Conservation (phyloP, 2,888 invertebrate genomes). For the Drosophila anomelani region DNA sequence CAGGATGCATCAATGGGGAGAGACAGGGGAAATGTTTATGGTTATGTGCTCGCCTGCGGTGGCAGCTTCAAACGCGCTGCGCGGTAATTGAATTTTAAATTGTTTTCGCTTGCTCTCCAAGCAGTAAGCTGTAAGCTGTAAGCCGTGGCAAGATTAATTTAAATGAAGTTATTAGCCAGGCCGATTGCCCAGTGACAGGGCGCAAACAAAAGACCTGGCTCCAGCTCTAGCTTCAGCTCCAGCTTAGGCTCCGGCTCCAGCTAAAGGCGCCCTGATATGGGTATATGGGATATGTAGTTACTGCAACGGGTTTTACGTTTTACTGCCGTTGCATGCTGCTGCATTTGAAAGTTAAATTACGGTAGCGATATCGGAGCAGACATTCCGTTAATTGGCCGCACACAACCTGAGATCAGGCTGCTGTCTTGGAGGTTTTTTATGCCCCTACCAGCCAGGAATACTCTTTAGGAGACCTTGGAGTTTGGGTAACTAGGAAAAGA, state of each 20-base stretch:
- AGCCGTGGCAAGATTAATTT: conserved; percentile 64
- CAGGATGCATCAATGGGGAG: conserved; percentile 60
- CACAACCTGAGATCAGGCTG: conserved; percentile 52
- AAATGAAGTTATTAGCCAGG: conserved; percentile 72
- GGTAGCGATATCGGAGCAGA: conserved; percentile 48
- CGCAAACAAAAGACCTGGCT: conserved; percentile 66
- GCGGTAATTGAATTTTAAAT: conserved; percentile 75
- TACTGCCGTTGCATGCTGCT: conserved; percentile 22
- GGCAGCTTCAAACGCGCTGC: conserved; percentile 57
- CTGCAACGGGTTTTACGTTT: conserved; percentile 47
- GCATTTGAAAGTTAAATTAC: conserved; percentile 74
- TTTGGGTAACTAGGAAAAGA: background rate
- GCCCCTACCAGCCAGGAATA: conserved; percentile 3
- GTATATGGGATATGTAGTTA: conserved; percentile 27
- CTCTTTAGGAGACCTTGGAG: conserved; percentile 8
- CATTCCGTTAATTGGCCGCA: conserved; percentile 77
- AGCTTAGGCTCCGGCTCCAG: background rate
- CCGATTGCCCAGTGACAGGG: conserved; percentile 58
- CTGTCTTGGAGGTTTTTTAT: background rate
- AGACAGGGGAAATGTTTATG: conserved; percentile 45
- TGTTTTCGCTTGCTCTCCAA: conserved; percentile 47
- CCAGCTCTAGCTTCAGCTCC: background rate
- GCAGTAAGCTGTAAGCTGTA: background rate
- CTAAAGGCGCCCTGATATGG: conserved; percentile 43
- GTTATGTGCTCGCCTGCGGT: conserved; percentile 56